These are phyloP conservation scores for Spodoptera exigua DNA, from an alignment of 2,888 invertebrate species.

Conservation along the genomic window DNA sequence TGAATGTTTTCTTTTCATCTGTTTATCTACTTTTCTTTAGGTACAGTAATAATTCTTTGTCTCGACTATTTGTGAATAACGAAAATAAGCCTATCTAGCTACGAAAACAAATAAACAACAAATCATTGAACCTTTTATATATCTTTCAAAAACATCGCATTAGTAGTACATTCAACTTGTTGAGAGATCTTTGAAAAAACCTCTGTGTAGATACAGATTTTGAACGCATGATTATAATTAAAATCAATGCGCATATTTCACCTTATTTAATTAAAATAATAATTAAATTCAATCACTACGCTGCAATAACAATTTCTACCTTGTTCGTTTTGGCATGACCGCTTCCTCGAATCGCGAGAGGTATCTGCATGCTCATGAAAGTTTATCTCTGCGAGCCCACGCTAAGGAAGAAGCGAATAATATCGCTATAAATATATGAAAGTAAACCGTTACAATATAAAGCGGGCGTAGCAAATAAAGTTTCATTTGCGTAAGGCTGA, in stretches of 20 bases:
- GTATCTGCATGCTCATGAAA: slow-evolving; percentile 51
- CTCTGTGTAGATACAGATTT: slow-evolving; percentile 1
- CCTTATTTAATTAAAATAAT: slow-evolving; percentile 40
- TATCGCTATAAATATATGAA: slow-evolving; percentile 56
- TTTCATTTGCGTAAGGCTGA: slow-evolving; percentile 57
- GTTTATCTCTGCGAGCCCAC: slow-evolving; percentile 56
- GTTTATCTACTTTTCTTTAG: slow-evolving; percentile 15
- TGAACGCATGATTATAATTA: no score
- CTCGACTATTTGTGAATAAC: slow-evolving; percentile 12
- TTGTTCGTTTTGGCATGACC: slow-evolving; percentile 46
- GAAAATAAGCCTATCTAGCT: slow-evolving; percentile 45
- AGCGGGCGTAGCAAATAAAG: slow-evolving; percentile 53
- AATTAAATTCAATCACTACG: slow-evolving; percentile 37
- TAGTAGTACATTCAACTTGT: slow-evolving; percentile 71
- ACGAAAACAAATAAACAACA: slow-evolving; percentile 56
- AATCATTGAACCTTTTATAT: slow-evolving; percentile 59
- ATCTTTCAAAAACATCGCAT: slow-evolving; percentile 65
- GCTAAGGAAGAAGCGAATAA: slow-evolving; percentile 52
- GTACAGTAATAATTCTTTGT: slow-evolving; percentile 19
- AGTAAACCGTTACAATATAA: slow-evolving; percentile 60
- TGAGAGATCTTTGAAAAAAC: slow-evolving; percentile 17
- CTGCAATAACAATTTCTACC: slow-evolving; percentile 39
- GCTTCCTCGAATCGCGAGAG: slow-evolving; percentile 51
- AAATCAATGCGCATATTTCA: no score
- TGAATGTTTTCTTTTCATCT: slow-evolving; percentile 14